These are phyloP conservation scores for Diadema setosum DNA, from an alignment of 35 echinoderm and acorn worm species.

Conservation along the genomic window DNA sequence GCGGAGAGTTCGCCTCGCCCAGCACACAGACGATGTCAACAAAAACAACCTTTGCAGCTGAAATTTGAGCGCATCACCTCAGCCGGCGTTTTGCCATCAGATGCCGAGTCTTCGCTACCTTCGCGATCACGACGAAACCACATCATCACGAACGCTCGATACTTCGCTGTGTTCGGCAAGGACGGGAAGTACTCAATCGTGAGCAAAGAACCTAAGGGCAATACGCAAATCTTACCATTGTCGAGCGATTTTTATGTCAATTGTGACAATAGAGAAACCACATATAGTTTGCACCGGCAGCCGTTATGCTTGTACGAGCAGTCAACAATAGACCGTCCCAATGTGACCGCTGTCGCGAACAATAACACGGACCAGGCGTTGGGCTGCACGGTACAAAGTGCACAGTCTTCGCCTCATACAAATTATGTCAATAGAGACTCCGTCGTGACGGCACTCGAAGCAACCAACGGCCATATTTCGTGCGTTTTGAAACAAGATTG, in stretches of 20 bases:
- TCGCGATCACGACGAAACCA: neutral
- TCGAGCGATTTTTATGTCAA: neutral
- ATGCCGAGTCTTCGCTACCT: too few species aligned
- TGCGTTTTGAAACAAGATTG: neutral
- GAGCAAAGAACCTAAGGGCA: neutral
- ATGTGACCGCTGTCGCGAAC: neutral
- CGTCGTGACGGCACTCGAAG: neutral
- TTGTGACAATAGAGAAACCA: neutral
- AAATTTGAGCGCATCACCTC: neutral
- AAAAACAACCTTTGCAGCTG: neutral
- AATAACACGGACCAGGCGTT: neutral
- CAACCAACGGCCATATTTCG: slow-evolving; percentile 7
- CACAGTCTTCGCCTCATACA: neutral
- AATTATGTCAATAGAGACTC: neutral
- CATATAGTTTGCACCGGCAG: neutral
- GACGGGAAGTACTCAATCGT: neutral
- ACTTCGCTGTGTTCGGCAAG: neutral
- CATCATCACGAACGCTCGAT: neutral
- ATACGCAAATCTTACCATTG: neutral
- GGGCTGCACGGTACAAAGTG: neutral
- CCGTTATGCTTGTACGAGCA: neutral
- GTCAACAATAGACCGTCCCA: neutral
- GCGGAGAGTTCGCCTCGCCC: neutral
- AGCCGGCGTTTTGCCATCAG: too few species aligned
- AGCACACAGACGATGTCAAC: too few species aligned